Percentiles rank a stretch among this genome's conserved stretches.
These are phyloP conservation scores for Trialeurodes vaporariorum DNA, from an alignment of 1,140 invertebrate species.

Conservation along the genomic window DNA sequence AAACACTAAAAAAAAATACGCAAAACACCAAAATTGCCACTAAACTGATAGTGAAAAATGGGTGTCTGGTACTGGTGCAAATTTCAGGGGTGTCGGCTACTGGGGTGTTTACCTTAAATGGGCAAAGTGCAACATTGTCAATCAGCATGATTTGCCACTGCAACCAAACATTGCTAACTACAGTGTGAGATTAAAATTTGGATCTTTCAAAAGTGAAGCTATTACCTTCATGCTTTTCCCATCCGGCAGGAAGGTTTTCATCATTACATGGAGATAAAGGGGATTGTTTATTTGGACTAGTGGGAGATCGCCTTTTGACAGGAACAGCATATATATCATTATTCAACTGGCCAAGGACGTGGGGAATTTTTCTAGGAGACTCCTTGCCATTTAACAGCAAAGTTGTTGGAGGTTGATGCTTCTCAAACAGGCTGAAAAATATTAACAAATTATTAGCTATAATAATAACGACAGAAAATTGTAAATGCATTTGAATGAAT, in stretches of 20 bases:
- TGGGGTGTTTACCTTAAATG: no score
- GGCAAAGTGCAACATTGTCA: no score
- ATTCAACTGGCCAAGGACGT: slow-evolving; percentile 53
- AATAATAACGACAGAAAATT: no score
- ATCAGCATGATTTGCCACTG: no score
- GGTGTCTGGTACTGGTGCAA: no score
- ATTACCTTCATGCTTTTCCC: slow-evolving; percentile 91
- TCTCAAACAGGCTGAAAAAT: slow-evolving; percentile 20
- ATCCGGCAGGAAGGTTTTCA: slow-evolving; percentile 61
- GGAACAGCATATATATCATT: slow-evolving; percentile 63
- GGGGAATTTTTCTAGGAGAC: slow-evolving; percentile 38
- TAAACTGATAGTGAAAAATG: no score
- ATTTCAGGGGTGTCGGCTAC: no score
- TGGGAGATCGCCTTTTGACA: slow-evolving; percentile 45
- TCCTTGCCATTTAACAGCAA: slow-evolving; percentile 16
- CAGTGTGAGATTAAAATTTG: no score
- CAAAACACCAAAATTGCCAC: no score
- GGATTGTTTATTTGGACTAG: slow-evolving; percentile 8
- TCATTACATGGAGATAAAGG: slow-evolving; percentile 10
- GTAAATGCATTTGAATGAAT: not conserved
- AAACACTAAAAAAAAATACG: no score
- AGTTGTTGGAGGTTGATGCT: slow-evolving; percentile 18
- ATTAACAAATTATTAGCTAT: not conserved
- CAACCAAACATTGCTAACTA: no score
- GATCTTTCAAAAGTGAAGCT: no score